Base-by-base conservation (phyloP, 1,140 invertebrate genomes). In the Sinonovacula constricta region DNA sequence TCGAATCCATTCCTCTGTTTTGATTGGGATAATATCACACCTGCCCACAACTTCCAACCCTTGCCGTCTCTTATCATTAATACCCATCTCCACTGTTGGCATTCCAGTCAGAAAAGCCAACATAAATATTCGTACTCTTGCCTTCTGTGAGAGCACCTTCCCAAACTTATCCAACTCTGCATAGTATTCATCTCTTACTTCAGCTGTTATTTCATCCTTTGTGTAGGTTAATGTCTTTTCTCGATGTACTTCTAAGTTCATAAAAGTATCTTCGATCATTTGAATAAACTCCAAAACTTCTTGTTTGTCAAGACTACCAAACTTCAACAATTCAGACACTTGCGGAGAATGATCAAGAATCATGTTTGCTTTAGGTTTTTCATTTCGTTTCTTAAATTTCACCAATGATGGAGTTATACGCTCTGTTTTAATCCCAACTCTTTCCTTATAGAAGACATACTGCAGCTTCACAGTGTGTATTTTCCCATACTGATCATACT, bases 1-100 rank as follows among this genome's bases (percentile, higher is more conserved):
- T 54, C 96, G 94, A 85, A 99, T 99, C 99, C 99, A 99, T 92
- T 99, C 97, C 91, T 99, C 99, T 0, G 99, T 99, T 70, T 97
- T 96, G 34, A 99, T 98, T 10, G 98, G 98, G 86, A 99, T 98
- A 87, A 99, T 99, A 91, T 99, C 99, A 90, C 99, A 97, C 22
- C 99, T 93, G 0, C 99, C 97, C 0, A 99, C 99, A 18, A 99
- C 97, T 93, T 99, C 99, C 92, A 97, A 97, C 10, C 99, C 99
- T 92, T 99, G 97, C 10, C 98, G 92, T 88, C 95, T 94, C 92
- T 98, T 94, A 90, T 99, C 99, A 91, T 99, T 99, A 15, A 99
- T 94, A 14, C 99, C 99, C 75, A 99, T 92, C 91, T 99, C 98
- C 63, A 99, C 95, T 86, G 96, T 95, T 2, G 98, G 98, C 85